Evolutionary conservation across 2,888 invertebrate species (phyloP).

Genomic region (Conchocele bisecta): DNA sequence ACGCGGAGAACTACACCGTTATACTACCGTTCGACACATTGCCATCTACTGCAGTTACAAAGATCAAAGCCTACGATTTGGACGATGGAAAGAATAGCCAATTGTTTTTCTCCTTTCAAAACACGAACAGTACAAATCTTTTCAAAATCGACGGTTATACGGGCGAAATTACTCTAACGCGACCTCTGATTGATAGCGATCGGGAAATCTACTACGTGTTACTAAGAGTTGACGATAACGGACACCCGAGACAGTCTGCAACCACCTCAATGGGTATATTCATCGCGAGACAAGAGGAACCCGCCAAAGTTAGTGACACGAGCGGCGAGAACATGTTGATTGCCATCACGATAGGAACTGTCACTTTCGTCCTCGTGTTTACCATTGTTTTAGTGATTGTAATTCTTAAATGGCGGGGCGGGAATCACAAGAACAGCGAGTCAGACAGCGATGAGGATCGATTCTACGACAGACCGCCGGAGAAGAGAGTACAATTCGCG

Average conservation of each 20-base stretch:
- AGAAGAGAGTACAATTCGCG: constrained; percentile 47
- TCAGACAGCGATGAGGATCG: constrained; percentile 16
- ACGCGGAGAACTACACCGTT: constrained; percentile 64
- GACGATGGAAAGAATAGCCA: constrained; percentile 57
- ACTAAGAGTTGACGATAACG: constrained; percentile 59
- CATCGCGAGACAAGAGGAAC: constrained; percentile 35
- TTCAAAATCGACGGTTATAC: constrained; percentile 57
- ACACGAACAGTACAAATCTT: constrained; percentile 37
- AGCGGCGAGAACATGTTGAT: constrained; percentile 59
- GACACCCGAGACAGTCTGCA: constrained; percentile 52
- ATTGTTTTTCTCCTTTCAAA: constrained; percentile 58
- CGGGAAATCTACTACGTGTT: constrained; percentile 51
- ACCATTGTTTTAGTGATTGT: constrained; percentile 61
- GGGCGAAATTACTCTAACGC: constrained; percentile 56
- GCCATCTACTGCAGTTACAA: constrained; percentile 49
- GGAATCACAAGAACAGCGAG: constrained; percentile 23
- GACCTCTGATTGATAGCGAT: constrained; percentile 41
- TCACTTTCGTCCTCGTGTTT: constrained; percentile 62
- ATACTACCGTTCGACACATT: constrained; percentile 57
- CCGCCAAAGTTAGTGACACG: constrained; percentile 11
- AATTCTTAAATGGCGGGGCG: constrained; percentile 46
- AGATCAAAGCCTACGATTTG: constrained; percentile 57
- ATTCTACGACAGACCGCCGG: constrained; percentile 44
- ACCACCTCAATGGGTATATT: constrained; percentile 55
- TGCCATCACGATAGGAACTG: constrained; percentile 53